Base-by-base conservation (phyloP, 2,797 vertebrate genomes). In the Pampus argenteus region DNA sequence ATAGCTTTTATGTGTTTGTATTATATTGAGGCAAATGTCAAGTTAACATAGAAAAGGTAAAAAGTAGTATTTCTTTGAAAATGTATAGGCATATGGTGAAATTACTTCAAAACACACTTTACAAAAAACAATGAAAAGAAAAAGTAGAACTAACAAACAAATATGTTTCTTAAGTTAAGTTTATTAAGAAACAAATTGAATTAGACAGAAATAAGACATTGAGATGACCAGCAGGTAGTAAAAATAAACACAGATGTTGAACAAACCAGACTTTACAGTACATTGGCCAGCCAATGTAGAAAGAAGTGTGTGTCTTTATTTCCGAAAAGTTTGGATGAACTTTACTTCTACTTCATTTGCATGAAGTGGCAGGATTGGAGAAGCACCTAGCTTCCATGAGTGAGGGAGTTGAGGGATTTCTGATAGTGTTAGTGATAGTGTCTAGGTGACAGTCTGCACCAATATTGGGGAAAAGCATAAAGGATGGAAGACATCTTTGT, bases 311-410 rank as follows among this genome's bases (percentile, higher is more conserved):
- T 44, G 36, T 68, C 52, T 5, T 47, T 34, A n/a, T 11, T 18
- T 58, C 29, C 15, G 18, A 15, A 6, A 22, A 22, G 18, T 8
- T 40, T 51, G 38, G 42, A 18, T 67, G 36, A 66, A 52, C 54
- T 73, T 36, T 4, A 26, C 26, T 38, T 77, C 25, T 71, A 66
- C 54, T 28, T 40, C 2, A 71, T 71, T 36, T 38, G 44, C 28
- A 28, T 47, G 25, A 54, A 64, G 20, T 11, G 13, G 6, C 28
- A 48, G 4, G 26, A 60, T 44, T 55, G 22, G 34, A 50, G 15
- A 25, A 42, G 36, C 47, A 29, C 31, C 13, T 18, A 4, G 8
- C 2, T 14, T 38, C 22, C 29, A 38, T 42, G 40, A 14, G 63
- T 55, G n/a, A 25, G n/a, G 20, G 10, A 63, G 59, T 9, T 28